These are phyloP conservation scores for Oryzias sinensis DNA, from an alignment of 2,797 vertebrate genomes.

Conservation along the genomic window DNA sequence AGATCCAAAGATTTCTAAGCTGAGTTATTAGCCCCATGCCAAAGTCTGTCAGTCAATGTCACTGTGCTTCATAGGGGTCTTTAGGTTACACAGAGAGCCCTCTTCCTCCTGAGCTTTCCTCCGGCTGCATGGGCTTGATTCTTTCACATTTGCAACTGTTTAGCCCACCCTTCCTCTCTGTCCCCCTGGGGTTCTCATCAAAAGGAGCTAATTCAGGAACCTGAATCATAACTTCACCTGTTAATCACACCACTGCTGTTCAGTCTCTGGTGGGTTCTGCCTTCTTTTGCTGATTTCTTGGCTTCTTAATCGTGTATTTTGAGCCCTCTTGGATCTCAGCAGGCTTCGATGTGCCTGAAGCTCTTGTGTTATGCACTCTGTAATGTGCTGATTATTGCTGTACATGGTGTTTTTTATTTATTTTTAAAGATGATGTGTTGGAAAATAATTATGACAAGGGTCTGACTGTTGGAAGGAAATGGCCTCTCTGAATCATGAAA, in stretches of 20 bases:
- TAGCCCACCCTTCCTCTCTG: constrained; percentile 15
- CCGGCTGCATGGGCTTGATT: constrained; percentile 17
- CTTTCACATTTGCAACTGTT: constrained; percentile 33
- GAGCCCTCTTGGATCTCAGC: constrained; percentile 26
- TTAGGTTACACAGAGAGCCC: constrained; percentile 11
- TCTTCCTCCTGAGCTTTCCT: neutral
- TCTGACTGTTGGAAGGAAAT: constrained; percentile 26
- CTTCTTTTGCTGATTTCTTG: constrained; percentile 46
- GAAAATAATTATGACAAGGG: constrained; percentile 10
- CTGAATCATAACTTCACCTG: constrained; percentile 59
- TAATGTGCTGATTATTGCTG: constrained; percentile 44
- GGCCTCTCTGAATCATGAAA: constrained; percentile 14
- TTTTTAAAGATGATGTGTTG: constrained; percentile 10
- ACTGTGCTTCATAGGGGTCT: constrained; percentile 23
- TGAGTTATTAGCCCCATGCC: constrained; percentile 26
- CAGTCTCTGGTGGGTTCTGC: constrained; percentile 21
- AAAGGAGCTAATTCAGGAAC: constrained; percentile 59
- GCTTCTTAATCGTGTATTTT: constrained; percentile 37
- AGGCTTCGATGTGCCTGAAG: constrained; percentile 32
- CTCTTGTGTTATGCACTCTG: constrained; percentile 47
- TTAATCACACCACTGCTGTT: constrained; percentile 50
- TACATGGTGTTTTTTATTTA: constrained; percentile 12
- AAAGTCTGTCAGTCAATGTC: constrained; percentile 20
- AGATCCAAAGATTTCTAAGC: constrained; percentile 10
- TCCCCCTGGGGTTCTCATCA: constrained; percentile 31